Evolutionary conservation across 2,888 invertebrate species (phyloP).

Genomic region (Caenorhabditis sp.): DNA sequence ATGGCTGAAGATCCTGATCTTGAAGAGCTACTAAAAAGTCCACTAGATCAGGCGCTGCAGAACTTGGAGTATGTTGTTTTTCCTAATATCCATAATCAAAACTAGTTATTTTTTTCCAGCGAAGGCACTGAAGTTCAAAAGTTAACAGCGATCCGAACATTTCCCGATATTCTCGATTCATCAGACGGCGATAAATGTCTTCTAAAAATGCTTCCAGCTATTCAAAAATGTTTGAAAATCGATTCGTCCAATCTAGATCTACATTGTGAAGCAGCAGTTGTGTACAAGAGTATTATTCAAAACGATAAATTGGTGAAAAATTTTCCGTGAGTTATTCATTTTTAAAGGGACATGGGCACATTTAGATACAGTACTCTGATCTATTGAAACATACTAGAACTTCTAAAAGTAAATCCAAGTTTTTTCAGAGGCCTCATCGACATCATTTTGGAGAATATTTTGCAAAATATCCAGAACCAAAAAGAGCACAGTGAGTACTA

Average conservation of each 20-base stretch:
- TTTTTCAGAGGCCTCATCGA: constrained; percentile 55
- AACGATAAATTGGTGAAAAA: constrained; percentile 50
- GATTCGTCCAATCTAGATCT: constrained; percentile 62
- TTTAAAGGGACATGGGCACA: neutral
- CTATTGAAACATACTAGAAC: too few relatives aligned
- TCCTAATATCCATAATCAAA: neutral
- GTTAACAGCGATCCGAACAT: constrained; percentile 55
- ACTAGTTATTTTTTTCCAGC: constrained; percentile 37
- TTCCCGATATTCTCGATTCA: constrained; percentile 56
- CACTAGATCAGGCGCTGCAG: constrained; percentile 43
- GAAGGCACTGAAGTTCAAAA: constrained; percentile 61
- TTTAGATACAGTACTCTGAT: too few relatives aligned
- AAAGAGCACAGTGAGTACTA: constrained; percentile 63
- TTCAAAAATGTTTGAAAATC: constrained; percentile 46
- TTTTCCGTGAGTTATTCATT: constrained; percentile 34
- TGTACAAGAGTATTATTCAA: constrained; percentile 62
- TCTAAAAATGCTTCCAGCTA: constrained; percentile 54
- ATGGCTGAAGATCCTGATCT: constrained; percentile 56
- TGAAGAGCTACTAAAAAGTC: constrained; percentile 44
- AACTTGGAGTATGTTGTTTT: constrained; percentile 19
- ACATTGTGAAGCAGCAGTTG: constrained; percentile 67
- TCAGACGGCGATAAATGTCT: constrained; percentile 57
- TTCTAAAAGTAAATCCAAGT: neutral
- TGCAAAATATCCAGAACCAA: constrained; percentile 59
- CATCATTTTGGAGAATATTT: constrained; percentile 57